These are phyloP conservation scores for Chionoecetes opilio DNA, from an alignment of 1,140 invertebrate species.

Conservation along the genomic window DNA sequence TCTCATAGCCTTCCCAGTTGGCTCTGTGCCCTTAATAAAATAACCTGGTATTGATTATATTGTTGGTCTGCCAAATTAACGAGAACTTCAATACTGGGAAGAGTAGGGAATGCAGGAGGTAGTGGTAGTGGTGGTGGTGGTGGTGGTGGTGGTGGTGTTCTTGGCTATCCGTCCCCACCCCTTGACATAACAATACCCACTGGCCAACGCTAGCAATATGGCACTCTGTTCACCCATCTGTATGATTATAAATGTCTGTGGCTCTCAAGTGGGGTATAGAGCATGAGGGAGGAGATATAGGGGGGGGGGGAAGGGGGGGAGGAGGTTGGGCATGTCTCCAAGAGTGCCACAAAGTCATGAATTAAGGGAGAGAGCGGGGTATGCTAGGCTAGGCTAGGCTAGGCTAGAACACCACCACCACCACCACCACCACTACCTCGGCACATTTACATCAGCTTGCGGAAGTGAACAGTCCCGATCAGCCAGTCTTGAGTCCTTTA, in stretches of 20 bases:
- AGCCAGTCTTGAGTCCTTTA: slow-evolving; percentile 4
- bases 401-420: no score
- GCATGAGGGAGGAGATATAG: background rate
- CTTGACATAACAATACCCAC: slow-evolving; percentile 30
- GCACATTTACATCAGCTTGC: slow-evolving; percentile 28
- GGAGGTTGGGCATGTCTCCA: background rate
- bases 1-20: background rate
- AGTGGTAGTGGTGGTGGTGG: background rate
- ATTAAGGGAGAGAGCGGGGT: background rate
- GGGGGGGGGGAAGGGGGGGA: background rate
- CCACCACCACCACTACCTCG: background rate
- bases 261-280: background rate
- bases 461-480: slow-evolving; percentile 3
- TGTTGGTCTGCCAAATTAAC: background rate
- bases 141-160: background rate
- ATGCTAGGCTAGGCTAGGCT: no score
- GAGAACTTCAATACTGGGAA: background rate
- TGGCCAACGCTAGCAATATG: background rate
- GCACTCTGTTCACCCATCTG: background rate
- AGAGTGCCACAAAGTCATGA: slow-evolving; percentile 4
- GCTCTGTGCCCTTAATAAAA: background rate
- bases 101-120: background rate
- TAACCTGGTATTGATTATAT: background rate
- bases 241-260: slow-evolving; percentile 10
- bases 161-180: background rate